phyloP scores from a whole-genome alignment of 1,140 invertebrate genomes.

The Phenacoccus solenopsis region DNA sequence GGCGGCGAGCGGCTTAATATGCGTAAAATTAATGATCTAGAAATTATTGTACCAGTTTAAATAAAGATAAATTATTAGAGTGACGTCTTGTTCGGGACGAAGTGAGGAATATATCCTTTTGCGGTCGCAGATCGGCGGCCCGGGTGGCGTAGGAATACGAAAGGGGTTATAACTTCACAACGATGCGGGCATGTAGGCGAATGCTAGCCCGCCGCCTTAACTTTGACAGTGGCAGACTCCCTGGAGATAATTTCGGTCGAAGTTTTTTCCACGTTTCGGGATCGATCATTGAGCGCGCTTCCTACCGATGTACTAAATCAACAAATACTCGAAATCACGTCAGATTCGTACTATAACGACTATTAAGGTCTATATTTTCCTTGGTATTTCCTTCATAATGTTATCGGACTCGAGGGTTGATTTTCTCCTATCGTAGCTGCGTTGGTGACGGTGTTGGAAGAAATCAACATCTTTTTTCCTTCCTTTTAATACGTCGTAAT shows the following conservation, averaged over 20 bases:
- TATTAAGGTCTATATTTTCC: neutral
- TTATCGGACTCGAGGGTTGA: neutral
- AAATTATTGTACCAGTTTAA: constrained; percentile 17
- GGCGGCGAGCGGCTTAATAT: too few species aligned
- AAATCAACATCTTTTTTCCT: neutral
- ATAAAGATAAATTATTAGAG: constrained; percentile 15
- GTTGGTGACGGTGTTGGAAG: neutral
- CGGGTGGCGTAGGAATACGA: neutral
- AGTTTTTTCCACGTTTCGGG: neutral
- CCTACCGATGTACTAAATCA: neutral
- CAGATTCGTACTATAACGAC: neutral
- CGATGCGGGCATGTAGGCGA: neutral
- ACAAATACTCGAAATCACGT: neutral
- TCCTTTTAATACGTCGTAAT: too few species aligned
- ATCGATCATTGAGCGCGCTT: neutral
- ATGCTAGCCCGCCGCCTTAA: neutral
- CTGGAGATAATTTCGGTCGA: neutral
- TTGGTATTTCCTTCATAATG: neutral
- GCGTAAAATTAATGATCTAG: constrained; percentile 14
- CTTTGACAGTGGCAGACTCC: neutral
- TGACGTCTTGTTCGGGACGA: neutral
- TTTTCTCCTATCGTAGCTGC: neutral
- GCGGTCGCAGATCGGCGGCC: neutral
- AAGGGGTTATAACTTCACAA: neutral
- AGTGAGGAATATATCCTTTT: constrained; percentile 3